Evolutionary conservation across 1,140 invertebrate genomes (phyloP).

Genomic region (Drosophila arawakana): DNA sequence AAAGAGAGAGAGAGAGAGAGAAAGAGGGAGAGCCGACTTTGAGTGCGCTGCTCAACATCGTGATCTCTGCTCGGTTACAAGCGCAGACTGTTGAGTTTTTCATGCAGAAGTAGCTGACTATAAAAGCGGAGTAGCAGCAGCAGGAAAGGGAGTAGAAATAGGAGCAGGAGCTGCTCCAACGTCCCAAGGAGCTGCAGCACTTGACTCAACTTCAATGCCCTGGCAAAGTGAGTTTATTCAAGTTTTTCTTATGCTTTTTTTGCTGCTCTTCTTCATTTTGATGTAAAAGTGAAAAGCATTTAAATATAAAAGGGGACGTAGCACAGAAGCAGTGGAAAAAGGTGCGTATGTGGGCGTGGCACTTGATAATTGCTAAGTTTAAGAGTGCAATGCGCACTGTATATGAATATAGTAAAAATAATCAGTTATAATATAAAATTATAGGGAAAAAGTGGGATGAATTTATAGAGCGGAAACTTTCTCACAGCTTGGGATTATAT

Average conservation of each 20-base stretch:
- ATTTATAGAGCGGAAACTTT: too few species aligned
- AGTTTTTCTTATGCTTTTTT: slow-evolving; percentile 41
- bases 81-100: slow-evolving; percentile 73
- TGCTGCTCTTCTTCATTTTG: slow-evolving; percentile 22
- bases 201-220: slow-evolving; percentile 51
- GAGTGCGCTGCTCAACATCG: slow-evolving; percentile 63
- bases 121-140: slow-evolving; percentile 6
- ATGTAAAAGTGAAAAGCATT: slow-evolving; percentile 83
- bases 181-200: slow-evolving; percentile 35
- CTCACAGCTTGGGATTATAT: too few species aligned
- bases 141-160: slow-evolving; percentile 26
- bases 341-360: slow-evolving; percentile 24
- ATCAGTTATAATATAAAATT: too few species aligned
- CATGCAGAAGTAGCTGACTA: slow-evolving; percentile 20
- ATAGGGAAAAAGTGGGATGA: too few species aligned
- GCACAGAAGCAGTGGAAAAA: slow-evolving; percentile 35
- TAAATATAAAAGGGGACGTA: slow-evolving; percentile 77
- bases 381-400: slow-evolving; percentile 36
- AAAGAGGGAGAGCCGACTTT: slow-evolving; percentile 30
- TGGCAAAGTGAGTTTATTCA: slow-evolving; percentile 76
- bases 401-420: too few species aligned
- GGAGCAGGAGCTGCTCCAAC: slow-evolving; percentile 29
- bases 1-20: not conserved
- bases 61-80: slow-evolving; percentile 47
- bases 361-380: slow-evolving; percentile 68